These are phyloP conservation scores for Bos indicus DNA, from an alignment of 2,113 vertebrate species.

Conservation along the genomic window DNA sequence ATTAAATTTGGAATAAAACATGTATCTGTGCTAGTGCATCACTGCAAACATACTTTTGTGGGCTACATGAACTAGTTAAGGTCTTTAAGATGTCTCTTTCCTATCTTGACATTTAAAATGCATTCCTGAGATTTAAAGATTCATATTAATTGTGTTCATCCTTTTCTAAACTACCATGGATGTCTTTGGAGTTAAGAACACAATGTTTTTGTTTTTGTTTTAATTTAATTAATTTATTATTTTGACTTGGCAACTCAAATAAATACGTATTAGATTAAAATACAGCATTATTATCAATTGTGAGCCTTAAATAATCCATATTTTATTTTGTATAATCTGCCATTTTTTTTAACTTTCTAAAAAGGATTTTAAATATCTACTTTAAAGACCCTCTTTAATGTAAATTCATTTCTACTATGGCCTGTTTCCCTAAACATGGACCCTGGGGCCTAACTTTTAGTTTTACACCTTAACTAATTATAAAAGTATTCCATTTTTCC, in stretches of 20 bases:
- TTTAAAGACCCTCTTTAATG: background rate
- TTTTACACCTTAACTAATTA: background rate
- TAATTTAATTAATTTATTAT: background rate
- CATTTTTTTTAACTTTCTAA: background rate
- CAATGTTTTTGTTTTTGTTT: background rate
- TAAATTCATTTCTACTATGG: background rate
- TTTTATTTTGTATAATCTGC: background rate
- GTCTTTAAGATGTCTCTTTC: conserved; percentile 60
- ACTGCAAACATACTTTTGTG: conserved; percentile 58
- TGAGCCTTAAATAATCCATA: background rate
- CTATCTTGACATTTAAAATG: conserved; percentile 67
- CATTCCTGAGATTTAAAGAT: conserved; percentile 51
- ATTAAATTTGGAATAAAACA: conserved; percentile 75
- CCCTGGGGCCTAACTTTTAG: background rate
- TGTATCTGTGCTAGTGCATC: conserved; percentile 53
- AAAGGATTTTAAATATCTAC: background rate
- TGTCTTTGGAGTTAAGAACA: conserved; percentile 13
- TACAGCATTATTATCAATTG: background rate
- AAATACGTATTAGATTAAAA: background rate
- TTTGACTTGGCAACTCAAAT: background rate
- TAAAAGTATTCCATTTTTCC: background rate
- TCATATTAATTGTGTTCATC: conserved; percentile 57
- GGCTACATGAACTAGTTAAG: conserved; percentile 59
- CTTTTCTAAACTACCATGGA: conserved; percentile 24
- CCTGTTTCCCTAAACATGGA: background rate